Evolutionary conservation across 2,888 invertebrate species (phyloP).

Genomic region (Osedax fenrisi): DNA sequence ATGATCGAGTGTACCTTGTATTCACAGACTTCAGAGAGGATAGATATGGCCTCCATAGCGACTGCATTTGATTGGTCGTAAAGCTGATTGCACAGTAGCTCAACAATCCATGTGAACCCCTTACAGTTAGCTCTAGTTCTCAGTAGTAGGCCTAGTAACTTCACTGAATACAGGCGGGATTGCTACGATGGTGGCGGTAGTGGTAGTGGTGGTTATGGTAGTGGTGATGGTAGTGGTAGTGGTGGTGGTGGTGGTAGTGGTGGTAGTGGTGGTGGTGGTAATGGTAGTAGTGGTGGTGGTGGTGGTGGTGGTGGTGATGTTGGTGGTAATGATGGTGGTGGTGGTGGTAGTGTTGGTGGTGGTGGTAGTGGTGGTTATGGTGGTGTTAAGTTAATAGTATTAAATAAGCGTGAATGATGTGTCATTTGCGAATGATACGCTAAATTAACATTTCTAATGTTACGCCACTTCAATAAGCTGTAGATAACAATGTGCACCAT

Average conservation of each 20-base stretch:
- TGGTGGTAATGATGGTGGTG: neutral
- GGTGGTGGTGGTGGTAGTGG: neutral
- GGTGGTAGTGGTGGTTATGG: neutral
- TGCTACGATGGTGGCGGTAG: constrained; percentile 34
- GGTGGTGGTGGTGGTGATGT: neutral
- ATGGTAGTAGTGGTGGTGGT: neutral
- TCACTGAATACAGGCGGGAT: constrained; percentile 71
- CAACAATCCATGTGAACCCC: constrained; percentile 63
- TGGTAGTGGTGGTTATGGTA: neutral
- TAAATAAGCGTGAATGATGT: too few relatives aligned
- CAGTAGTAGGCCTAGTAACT: constrained; percentile 73
- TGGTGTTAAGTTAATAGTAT: too few relatives aligned
- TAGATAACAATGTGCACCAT: too few relatives aligned
- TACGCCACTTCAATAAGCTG: too few relatives aligned
- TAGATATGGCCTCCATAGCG: constrained; percentile 66
- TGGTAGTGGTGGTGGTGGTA: neutral
- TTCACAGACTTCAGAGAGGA: constrained; percentile 83
- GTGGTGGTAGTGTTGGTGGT: neutral
- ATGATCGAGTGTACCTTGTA: constrained; percentile 62
- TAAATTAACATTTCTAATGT: too few relatives aligned
- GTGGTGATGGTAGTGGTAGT: neutral
- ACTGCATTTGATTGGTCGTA: constrained; percentile 71
- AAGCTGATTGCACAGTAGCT: constrained; percentile 70
- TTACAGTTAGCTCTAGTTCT: constrained; percentile 49
- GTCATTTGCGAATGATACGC: too few relatives aligned